These are phyloP conservation scores for Dascyllus trimaculatus DNA, from an alignment of 2,113 vertebrate species.

Conservation along the genomic window DNA sequence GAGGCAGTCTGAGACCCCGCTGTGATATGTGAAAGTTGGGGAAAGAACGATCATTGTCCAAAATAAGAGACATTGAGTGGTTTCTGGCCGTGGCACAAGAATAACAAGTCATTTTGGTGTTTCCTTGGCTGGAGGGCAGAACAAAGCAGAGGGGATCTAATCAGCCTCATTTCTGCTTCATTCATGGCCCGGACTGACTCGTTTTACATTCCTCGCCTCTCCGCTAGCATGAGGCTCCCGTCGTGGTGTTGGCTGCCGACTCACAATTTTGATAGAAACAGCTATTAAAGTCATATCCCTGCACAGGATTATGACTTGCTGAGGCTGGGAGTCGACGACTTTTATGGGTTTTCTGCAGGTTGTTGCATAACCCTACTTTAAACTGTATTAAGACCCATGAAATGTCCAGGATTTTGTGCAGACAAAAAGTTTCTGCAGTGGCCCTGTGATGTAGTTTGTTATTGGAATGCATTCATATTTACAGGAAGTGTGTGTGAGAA, in stretches of 20 bases:
- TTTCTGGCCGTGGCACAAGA: constrained; percentile 71
- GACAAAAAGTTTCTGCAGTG: neutral
- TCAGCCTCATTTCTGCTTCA: constrained; percentile 69
- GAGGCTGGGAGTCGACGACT: constrained; percentile 19
- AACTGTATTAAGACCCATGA: constrained; percentile 4
- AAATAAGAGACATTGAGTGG: constrained; percentile 57
- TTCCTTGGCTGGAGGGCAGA: constrained; percentile 75
- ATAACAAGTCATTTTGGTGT: constrained; percentile 82
- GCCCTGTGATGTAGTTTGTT: neutral
- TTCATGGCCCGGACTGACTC: constrained; percentile 66
- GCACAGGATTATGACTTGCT: constrained; percentile 30
- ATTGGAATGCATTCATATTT: neutral
- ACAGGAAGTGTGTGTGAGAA: neutral
- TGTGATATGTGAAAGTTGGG: constrained; percentile 30
- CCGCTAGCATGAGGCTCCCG: constrained; percentile 42
- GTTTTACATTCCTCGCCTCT: constrained; percentile 60
- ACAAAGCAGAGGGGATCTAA: constrained; percentile 73
- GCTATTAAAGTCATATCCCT: constrained; percentile 44
- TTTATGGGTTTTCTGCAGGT: constrained; percentile 41
- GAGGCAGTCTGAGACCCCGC: neutral
- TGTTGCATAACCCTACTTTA: constrained; percentile 25
- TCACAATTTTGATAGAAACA: constrained; percentile 49
- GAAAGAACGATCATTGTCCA: constrained; percentile 27
- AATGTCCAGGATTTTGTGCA: constrained; percentile 1
- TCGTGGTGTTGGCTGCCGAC: constrained; percentile 43